Conservation (phyloP, 1,140 invertebrate genomes). For the Euura lappo region DNA sequence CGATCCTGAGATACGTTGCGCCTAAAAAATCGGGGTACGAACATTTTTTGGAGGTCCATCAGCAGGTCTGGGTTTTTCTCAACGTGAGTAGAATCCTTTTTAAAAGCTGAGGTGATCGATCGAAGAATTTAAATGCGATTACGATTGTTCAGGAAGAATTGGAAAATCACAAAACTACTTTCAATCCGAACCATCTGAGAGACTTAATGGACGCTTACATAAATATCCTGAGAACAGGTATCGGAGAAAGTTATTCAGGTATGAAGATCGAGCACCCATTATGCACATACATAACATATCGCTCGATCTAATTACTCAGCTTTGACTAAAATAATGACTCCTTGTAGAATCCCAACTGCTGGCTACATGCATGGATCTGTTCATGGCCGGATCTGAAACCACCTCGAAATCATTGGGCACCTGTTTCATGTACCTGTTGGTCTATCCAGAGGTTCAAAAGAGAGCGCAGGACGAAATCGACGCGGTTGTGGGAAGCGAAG, state of each 20-base stretch:
- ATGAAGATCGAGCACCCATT: conserved; percentile 14
- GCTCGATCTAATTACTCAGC: background rate
- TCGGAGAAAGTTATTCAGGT: conserved; percentile 55
- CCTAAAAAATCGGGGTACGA: conserved; percentile 80
- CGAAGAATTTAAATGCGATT: too few relatives aligned
- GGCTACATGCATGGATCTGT: conserved; percentile 80
- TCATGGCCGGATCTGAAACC: conserved; percentile 84
- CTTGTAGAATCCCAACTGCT: conserved; percentile 72
- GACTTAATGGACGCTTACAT: conserved; percentile 90
- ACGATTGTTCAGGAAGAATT: conserved; percentile 66
- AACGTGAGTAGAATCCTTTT: conserved; percentile 42
- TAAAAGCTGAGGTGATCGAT: background rate
- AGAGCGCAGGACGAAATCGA: conserved; percentile 85
- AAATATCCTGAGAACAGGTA: conserved; percentile 64
- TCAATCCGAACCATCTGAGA: conserved; percentile 67
- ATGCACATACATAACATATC: background rate
- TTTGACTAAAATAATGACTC: conserved; percentile 57
- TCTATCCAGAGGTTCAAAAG: conserved; percentile 78
- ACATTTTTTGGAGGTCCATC: conserved; percentile 72
- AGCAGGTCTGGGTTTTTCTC: conserved; percentile 74
- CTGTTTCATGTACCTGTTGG: conserved; percentile 77
- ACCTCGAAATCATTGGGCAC: conserved; percentile 80
- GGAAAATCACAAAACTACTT: conserved; percentile 73
- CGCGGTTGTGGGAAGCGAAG: conserved; percentile 70
- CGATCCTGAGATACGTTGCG: conserved; percentile 74